These are phyloP conservation scores for Drosophila anomalata DNA, from an alignment of 2,888 invertebrate species.

Conservation along the genomic window DNA sequence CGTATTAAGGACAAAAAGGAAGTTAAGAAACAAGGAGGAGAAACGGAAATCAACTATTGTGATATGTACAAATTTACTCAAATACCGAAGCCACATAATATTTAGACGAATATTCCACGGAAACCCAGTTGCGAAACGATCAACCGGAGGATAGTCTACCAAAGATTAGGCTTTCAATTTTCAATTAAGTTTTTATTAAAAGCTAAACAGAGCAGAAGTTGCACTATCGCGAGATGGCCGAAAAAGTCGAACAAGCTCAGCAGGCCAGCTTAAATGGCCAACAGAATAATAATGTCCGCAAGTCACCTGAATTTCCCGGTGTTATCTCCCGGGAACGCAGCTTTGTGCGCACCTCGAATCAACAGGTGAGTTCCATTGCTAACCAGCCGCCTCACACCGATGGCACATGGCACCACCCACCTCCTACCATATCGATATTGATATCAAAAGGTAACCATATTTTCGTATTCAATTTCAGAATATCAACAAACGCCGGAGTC, in stretches of 20 bases:
- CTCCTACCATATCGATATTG: constrained; percentile 10
- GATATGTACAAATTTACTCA: constrained; percentile 80
- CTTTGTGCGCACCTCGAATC: constrained; percentile 87
- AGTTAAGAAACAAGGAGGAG: constrained; percentile 21
- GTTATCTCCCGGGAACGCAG: constrained; percentile 89
- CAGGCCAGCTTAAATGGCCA: constrained; percentile 65
- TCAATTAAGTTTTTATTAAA: constrained; percentile 53
- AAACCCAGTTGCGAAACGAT: constrained; percentile 29
- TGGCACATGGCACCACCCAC: neutral
- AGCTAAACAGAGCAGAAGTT: constrained; percentile 27
- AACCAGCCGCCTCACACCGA: neutral
- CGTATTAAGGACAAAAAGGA: constrained; percentile 41
- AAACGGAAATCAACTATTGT: constrained; percentile 62
- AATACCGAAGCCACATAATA: constrained; percentile 69
- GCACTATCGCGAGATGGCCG: constrained; percentile 77
- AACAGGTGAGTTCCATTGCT: constrained; percentile 82
- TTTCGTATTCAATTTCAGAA: constrained; percentile 83
- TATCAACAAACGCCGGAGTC: constrained; percentile 89
- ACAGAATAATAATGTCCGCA: constrained; percentile 79
- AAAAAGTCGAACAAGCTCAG: constrained; percentile 81
- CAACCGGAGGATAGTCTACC: constrained; percentile 51
- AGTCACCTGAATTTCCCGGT: constrained; percentile 82
- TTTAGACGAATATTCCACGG: constrained; percentile 62
- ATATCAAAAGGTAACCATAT: constrained; percentile 25
- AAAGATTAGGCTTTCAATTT: constrained; percentile 69